Evolutionary conservation across 2,888 invertebrate species (phyloP), one percentile per base, ranked within the genome.

Genomic region (Trichopria drosophilae): DNA sequence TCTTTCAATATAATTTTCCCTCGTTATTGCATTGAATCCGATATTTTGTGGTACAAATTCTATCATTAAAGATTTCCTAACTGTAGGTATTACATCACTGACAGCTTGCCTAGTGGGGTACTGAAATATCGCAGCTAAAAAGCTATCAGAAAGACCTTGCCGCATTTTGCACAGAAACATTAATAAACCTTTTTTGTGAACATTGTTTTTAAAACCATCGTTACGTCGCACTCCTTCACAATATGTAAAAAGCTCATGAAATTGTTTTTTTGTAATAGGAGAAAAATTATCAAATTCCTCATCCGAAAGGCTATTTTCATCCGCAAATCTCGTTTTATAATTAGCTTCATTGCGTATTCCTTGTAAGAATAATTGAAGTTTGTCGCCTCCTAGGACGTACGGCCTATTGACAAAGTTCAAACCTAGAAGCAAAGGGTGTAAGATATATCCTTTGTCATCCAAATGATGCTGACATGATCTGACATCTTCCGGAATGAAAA

Each of bases 401-500:
- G 24, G 24, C 15, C 26, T n/a, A 26, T 37, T 37, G 31, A 31
- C 16, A 12, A 18, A 37, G 18, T 23, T 40, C n/a, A 50, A 32
- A 29, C 43, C 43, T 19, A 6, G 7, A 6, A 37, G 10, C 7
- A 50, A 46, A 22, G 10, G 22, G 1, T 9, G 19, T 12, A 48
- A 7, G 32, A 54, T 29, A 15, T 39, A 53, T 3, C 49, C 41
- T 10, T 22, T 31, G 2, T 41, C 32, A 46, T 55, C 45, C 9
- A 55, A 37, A 23, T 55, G 55, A 44, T 43, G 35, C 6, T 28
- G n/a, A 28, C 53, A 51, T 1, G 28, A 53, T 43, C 36, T 41
- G 1, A 47, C 47, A 26, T 7, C 5, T 29, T 51, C 43, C 1
- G 51, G 53, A 3, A 55, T 39, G 12, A 39, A 54, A 26, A 51